Base-by-base conservation (phyloP, 2,888 invertebrate species). In the Coremacera marginata region DNA sequence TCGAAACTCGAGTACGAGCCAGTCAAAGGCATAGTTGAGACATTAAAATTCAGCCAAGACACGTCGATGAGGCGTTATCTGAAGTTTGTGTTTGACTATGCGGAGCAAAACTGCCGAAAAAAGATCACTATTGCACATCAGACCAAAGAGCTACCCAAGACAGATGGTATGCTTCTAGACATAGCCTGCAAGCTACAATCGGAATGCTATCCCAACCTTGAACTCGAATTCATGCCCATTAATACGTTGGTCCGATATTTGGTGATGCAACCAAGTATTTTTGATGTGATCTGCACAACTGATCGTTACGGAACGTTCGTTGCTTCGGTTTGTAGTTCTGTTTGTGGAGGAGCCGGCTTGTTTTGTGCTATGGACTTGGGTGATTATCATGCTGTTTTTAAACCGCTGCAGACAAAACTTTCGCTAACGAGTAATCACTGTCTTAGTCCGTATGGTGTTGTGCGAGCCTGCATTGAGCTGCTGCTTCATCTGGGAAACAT, bases 1-100 rank as follows among this genome's bases (percentile, higher is more conserved):
- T 78, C 83, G 3, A 86, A 87, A 31, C 55, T 87, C 72, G 88
- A 87, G 75, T 87, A 87, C 31, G 83, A 85, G 1, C 87, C 87
- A 3, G 86, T 88, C 0, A 78, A 80, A 16, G 87, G 87, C 1
- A 82, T 87, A 5, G 85, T 87, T n/a, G 86, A 88, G 78, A 86
- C 87, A 3, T 65, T 87, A 9, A 84, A 82, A 9, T 83, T 86
- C 16, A 75, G 82, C 27, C 80, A 81, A 37, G 70, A 72, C 0
- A 25, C 37, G 0, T n/a, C 44, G 0, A 79, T 81, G 2, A 51
- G 77, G 5, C 82, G 84, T 1, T 86, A 84, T 51, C 80, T 88
- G 5, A 49, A 73, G 0, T 83, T 81, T 31, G 86, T 84, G 0
- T 87, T 86, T 31, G 60, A 57, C 1, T 79, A 82, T 31, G 84